Evolutionary conservation across 2,113 vertebrate species (phyloP), one percentile per base, ranked within the genome.

Genomic region (Lepus europaeus): DNA sequence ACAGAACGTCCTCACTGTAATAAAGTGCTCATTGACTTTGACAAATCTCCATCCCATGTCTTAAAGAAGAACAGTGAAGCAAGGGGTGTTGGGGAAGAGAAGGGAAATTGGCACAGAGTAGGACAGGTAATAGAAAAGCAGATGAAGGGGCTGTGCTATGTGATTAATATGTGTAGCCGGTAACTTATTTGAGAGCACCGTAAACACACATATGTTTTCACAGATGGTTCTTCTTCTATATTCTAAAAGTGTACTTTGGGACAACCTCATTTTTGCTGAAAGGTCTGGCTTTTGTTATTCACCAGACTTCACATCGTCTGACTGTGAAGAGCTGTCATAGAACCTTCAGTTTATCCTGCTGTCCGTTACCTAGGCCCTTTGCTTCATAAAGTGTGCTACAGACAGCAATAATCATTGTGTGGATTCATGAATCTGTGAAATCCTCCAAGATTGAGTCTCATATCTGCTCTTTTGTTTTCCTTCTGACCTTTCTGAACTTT

Each of bases 1-100:
- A 98, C 93, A 86, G 98, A 98, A 97, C 98, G 97, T 98, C 98
- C 98, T 98, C 98, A 95, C 98, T 98, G 98, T 99, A 99, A 99
- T 99, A 98, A 99, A 99, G 98, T 98, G 98, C 98, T 99, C 98
- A 98, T 98, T 99, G 98, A 98, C 98, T 98, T 99, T 99, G 98
- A 98, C 98, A 98, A 99, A 98, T 99, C 98, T 98, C 97, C 97
- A 97, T 98, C 98, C 98, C 97, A 88, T 96, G 96, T 97, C 97
- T 98, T 98, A 96, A 98, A 97, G 98, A 98, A 98, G 98, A 98
- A 98, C 97, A 98, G 98, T 97, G 97, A 98, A 98, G 97, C 97
- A 96, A 97, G 87, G 93, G 78, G 93, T 98, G 95, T 95, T 96
- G 97, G 91, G 87, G 95, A 98, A 95, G 96, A 97, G 98, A 93